Evolutionary conservation across 2,888 invertebrate genomes (phyloP).

Genomic region (Amphimallon solstitiale): DNA sequence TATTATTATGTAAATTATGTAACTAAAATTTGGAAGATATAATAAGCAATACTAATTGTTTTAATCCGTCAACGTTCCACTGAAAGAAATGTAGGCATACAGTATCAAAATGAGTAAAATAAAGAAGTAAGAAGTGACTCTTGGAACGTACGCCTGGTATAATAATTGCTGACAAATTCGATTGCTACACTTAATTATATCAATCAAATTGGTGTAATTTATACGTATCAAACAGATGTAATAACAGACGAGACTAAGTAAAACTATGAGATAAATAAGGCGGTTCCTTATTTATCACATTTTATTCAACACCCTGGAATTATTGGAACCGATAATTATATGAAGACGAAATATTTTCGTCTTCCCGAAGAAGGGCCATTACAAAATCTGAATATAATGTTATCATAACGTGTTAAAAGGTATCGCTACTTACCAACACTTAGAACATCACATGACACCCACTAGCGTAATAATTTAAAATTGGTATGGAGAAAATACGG

Average conservation of each 20-base stretch:
- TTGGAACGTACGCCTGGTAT: background rate
- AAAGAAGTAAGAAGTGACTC: background rate
- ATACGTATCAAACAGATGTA: conserved; percentile 27
- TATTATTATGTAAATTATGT: conserved; percentile 1
- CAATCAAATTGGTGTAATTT: conserved; percentile 30
- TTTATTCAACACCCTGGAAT: conserved; percentile 26
- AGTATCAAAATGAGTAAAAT: background rate
- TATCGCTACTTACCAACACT: conserved; percentile 11
- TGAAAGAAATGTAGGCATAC: background rate
- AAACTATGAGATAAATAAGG: conserved; percentile 30
- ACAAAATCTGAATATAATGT: conserved; percentile 28
- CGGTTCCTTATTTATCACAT: conserved; percentile 28
- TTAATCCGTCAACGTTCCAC: background rate
- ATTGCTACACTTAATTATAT: conserved; percentile 29
- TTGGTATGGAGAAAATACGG: conserved; percentile 6
- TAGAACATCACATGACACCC: conserved; percentile 5
- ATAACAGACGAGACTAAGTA: conserved; percentile 4
- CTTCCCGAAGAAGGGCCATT: background rate
- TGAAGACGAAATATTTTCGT: background rate
- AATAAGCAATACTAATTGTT: background rate
- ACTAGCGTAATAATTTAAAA: conserved; percentile 27
- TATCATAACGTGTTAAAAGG: conserved; percentile 25
- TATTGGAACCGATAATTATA: conserved; percentile 17
- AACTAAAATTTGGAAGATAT: background rate
- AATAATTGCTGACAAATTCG: conserved; percentile 18